These are phyloP conservation scores for Carcinoscorpius rotundicauda DNA, from an alignment of 1,140 invertebrate genomes.

Conservation along the genomic window DNA sequence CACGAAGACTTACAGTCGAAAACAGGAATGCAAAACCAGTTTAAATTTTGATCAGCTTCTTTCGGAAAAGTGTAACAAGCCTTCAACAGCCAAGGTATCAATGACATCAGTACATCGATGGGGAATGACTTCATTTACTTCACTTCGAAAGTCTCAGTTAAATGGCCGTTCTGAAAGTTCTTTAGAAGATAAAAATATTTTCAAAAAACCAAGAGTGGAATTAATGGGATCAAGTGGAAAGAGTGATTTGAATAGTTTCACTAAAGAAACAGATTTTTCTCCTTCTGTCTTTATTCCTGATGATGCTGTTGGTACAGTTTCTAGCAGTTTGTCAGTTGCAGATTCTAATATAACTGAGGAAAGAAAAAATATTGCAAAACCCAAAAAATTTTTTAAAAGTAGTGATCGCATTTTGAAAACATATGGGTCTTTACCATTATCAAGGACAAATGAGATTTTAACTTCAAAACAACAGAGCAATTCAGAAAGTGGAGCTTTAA, in stretches of 20 bases:
- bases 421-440: too few relatives aligned
- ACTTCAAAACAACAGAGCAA: too few relatives aligned
- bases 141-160: constrained; percentile 57
- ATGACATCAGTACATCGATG: constrained; percentile 73
- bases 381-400: constrained; percentile 76
- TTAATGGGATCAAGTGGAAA: too few relatives aligned
- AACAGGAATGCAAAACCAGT: constrained; percentile 33
- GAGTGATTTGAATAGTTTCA: too few relatives aligned
- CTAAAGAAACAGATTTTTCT: too few relatives aligned
- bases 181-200: constrained; percentile 6
- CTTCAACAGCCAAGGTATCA: constrained; percentile 58
- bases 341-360: too few relatives aligned
- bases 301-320: too few relatives aligned
- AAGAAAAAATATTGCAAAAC: constrained; percentile 38
- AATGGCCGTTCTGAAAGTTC: constrained; percentile 40
- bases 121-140: constrained; percentile 86
- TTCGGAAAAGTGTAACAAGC: constrained; percentile 67
- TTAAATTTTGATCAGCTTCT: constrained; percentile 63
- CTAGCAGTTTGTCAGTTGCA: too few relatives aligned
- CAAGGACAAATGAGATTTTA: too few relatives aligned
- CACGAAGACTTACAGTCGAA: constrained; percentile 26
- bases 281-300: too few relatives aligned
- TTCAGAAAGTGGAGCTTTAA: too few relatives aligned
- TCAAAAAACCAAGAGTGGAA: constrained; percentile 7
- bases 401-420: not conserved